A percentile compares a stretch with the other conserved stretches of the same genome.
phyloP scores from a whole-genome alignment of 2,797 vertebrate genomes.

The Nasua narica region DNA sequence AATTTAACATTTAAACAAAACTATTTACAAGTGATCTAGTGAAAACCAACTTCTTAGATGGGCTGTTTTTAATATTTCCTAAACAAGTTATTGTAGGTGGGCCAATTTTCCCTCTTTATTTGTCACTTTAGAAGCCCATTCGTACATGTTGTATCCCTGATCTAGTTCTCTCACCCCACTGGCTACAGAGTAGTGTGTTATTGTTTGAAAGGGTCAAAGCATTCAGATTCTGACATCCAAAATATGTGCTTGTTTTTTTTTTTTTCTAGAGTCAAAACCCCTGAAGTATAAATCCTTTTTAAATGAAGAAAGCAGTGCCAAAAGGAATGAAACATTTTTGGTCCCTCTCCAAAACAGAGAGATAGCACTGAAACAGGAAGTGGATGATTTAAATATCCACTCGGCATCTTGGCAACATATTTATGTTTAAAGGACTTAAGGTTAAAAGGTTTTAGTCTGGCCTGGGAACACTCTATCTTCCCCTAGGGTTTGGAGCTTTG shows the following conservation, averaged over 20 bases:
- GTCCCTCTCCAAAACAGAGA: conserved; percentile 75
- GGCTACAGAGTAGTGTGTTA: conserved; percentile 39
- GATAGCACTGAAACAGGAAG: conserved; percentile 79
- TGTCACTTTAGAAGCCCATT: conserved; percentile 11
- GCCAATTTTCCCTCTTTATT: background rate
- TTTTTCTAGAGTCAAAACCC: conserved; percentile 62
- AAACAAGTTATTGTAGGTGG: conserved; percentile 11
- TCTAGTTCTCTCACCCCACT: conserved; percentile 1
- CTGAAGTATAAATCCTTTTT: conserved; percentile 79
- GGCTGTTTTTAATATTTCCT: conserved; percentile 54
- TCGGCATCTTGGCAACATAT: conserved; percentile 73
- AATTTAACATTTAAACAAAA: conserved; percentile 39
- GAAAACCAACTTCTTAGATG: conserved; percentile 31
- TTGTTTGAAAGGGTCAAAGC: conserved; percentile 73
- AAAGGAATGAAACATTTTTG: conserved; percentile 76
- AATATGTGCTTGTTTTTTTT: conserved; percentile 51
- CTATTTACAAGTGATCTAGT: conserved; percentile 31
- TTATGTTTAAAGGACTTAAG: conserved; percentile 74
- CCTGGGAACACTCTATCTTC: conserved; percentile 77
- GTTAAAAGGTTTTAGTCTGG: conserved; percentile 80
- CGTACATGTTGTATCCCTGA: conserved; percentile 2
- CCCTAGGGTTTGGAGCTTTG: conserved; percentile 72
- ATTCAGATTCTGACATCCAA: conserved; percentile 71
- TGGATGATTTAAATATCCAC: conserved; percentile 78
- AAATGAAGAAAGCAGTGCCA: conserved; percentile 79